Evolutionary conservation across 2,888 invertebrate species (phyloP).

Genomic region (Sinhomidia bicolor): DNA sequence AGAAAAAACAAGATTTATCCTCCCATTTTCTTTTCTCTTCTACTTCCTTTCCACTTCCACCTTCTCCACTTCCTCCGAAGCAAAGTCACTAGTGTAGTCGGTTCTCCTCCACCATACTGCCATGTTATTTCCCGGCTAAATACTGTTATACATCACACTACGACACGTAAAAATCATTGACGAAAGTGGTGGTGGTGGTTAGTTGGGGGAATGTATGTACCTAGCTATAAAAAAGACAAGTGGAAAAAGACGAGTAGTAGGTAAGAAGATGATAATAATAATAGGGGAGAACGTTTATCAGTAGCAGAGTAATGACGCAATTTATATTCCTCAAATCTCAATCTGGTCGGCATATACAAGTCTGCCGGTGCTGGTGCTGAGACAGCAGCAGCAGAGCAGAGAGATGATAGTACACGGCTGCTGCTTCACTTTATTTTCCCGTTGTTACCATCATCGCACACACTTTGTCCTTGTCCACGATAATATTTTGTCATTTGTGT

Average conservation of each 20-base stretch:
- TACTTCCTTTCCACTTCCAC: not conserved
- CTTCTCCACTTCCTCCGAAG: not conserved
- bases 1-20: conserved; percentile 45
- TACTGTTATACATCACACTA: not conserved
- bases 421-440: conserved; percentile 46
- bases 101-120: too few relatives aligned
- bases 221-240: too few relatives aligned
- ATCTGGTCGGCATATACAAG: conserved; percentile 43
- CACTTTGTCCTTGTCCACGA: not conserved
- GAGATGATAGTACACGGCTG: too few relatives aligned
- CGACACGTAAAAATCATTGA: too few relatives aligned
- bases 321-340: conserved; percentile 71
- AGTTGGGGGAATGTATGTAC: too few relatives aligned
- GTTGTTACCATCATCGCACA: too few relatives aligned
- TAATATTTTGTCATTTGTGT: too few relatives aligned
- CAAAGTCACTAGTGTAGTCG: too few relatives aligned
- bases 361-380: not conserved
- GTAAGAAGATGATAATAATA: too few relatives aligned
- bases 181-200: too few relatives aligned
- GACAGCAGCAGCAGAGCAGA: not conserved
- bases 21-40: not conserved
- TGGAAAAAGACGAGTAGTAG: too few relatives aligned
- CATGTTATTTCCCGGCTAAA: conserved; percentile 15
- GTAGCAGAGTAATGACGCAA: conserved; percentile 64
- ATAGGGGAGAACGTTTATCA: too few relatives aligned